phyloP scores from a whole-genome alignment of 2,888 invertebrate genomes.

The Microctonus aethiopoides region DNA sequence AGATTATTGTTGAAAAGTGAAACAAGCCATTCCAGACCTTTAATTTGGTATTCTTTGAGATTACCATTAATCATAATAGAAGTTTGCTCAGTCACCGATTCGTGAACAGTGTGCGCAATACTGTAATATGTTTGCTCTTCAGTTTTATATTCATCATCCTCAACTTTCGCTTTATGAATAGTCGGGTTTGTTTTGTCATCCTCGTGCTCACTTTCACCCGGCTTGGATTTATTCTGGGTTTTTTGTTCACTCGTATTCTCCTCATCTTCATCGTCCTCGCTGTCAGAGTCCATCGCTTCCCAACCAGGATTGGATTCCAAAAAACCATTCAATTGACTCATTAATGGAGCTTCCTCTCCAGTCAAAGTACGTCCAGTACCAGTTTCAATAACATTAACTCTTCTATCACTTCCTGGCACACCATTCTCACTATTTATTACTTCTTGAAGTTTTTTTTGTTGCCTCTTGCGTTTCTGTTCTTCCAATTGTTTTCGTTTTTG shows the following conservation, averaged over 20 bases:
- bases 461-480: constrained; percentile 82
- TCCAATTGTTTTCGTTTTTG: constrained; percentile 91
- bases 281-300: constrained; percentile 85
- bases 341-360: constrained; percentile 89
- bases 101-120: constrained; percentile 98
- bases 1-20: constrained; percentile 98
- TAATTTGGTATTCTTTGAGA: constrained; percentile 97
- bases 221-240: constrained; percentile 48
- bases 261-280: constrained; percentile 74
- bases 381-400: constrained; percentile 89
- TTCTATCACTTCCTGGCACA: constrained; percentile 83
- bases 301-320: constrained; percentile 93
- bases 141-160: constrained; percentile 96
- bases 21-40: constrained; percentile 98
- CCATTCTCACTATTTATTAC: constrained; percentile 79
- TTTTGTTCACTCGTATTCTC: constrained; percentile 71
- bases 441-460: constrained; percentile 76
- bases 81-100: constrained; percentile 93
- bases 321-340: constrained; percentile 88
- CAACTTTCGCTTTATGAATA: constrained; percentile 80
- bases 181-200: not conserved
- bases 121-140: constrained; percentile 97
- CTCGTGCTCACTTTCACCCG: not conserved
- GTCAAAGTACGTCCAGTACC: constrained; percentile 80
- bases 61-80: constrained; percentile 93